Evolutionary conservation across 2,888 invertebrate genomes (phyloP).

Genomic region (Phoenoteleia sp.): DNA sequence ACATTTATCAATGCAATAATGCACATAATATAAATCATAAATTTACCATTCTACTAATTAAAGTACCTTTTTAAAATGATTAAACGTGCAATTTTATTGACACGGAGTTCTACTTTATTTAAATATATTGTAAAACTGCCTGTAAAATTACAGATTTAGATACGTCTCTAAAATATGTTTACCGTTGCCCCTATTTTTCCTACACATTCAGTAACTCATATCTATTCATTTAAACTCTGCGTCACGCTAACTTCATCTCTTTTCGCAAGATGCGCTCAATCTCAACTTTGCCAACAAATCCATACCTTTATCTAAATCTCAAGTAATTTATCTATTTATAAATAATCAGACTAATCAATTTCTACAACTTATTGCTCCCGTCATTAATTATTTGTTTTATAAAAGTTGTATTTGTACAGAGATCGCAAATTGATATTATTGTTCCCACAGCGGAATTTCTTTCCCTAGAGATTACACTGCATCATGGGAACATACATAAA

Average conservation of each 20-base stretch:
- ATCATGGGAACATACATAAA: conserved; percentile 54
- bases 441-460: conserved; percentile 23
- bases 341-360: conserved; percentile 16
- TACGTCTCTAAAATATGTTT: not conserved
- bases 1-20: no score
- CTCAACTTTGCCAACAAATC: not conserved
- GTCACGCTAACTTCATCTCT: not conserved
- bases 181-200: not conserved
- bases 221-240: not conserved
- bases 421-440: conserved; percentile 28
- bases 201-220: not conserved
- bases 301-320: conserved; percentile 13
- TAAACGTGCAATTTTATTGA: no score
- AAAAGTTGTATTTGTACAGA: conserved; percentile 38
- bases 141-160: no score
- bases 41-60: no score
- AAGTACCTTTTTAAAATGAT: no score
- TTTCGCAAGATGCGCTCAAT: conserved; percentile 13
- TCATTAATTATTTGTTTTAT: conserved; percentile 34
- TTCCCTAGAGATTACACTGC: not conserved
- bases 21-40: no score
- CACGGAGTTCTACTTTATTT: no score
- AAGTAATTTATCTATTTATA: not conserved
- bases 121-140: not conserved
- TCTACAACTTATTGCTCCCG: not conserved